These are phyloP conservation scores for Patella caerulea DNA, from an alignment of 2,888 invertebrate species.

Conservation along the genomic window DNA sequence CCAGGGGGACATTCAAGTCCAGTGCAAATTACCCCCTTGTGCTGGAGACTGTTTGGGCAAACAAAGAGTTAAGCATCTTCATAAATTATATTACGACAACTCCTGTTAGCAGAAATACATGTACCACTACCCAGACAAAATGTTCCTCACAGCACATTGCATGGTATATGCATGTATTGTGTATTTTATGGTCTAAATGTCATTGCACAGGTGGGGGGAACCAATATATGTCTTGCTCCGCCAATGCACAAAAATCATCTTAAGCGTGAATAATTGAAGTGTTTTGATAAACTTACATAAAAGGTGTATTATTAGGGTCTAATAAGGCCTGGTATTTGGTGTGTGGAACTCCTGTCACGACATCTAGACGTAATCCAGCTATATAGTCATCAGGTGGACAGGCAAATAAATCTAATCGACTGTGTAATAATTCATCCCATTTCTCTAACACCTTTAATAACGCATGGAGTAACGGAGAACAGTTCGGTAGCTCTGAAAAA, in stretches of 20 bases:
- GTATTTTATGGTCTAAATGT: not conserved
- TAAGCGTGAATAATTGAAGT: not conserved
- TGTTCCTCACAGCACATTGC: too few species aligned
- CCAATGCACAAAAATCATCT: not conserved
- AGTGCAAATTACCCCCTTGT: too few species aligned
- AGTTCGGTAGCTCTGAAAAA: conserved; percentile 87
- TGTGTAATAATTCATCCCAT: conserved; percentile 88
- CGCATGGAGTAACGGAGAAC: conserved; percentile 93
- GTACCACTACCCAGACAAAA: too few species aligned
- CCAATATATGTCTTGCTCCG: not conserved
- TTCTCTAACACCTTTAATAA: conserved; percentile 86
- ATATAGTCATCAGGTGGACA: conserved; percentile 90
- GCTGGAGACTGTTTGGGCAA: too few species aligned
- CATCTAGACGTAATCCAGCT: conserved; percentile 85
- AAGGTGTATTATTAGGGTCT: conserved; percentile 95
- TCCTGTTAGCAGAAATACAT: too few species aligned
- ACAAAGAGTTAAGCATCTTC: too few species aligned
- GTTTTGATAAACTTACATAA: conserved; percentile 77
- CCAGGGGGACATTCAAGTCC: too few species aligned
- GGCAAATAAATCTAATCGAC: conserved; percentile 79
- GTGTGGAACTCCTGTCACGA: conserved; percentile 79
- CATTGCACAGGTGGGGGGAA: not conserved
- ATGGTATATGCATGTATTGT: too few species aligned
- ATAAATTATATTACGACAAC: too few species aligned
- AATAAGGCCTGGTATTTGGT: conserved; percentile 93